Percentiles rank a stretch among this genome's conserved stretches.
Evolutionary conservation across 92 coral and sea anemone genomes (phyloP).

Genomic region (Chrysogorgia sp.): DNA sequence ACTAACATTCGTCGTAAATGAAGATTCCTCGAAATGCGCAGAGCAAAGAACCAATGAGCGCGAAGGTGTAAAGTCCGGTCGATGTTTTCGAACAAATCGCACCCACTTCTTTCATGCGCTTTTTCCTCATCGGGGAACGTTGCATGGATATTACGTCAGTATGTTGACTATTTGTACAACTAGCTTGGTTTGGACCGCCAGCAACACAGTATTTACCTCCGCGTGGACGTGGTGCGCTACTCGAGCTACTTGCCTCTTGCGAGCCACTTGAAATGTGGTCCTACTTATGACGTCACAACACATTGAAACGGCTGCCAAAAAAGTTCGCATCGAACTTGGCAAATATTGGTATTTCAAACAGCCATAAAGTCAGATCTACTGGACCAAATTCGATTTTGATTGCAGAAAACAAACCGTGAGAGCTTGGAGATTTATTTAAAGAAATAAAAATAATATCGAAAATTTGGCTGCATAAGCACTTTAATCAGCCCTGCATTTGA

Average conservation of each 20-base stretch:
- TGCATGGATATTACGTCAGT: constrained; percentile 21
- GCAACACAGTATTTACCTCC: constrained; percentile 12
- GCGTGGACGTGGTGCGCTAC: not conserved
- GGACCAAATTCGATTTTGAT: too few relatives aligned
- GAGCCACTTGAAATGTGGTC: not conserved
- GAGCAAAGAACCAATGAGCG: not conserved
- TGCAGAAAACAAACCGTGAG: too few relatives aligned
- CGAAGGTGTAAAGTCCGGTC: constrained; percentile 6
- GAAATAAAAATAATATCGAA: too few relatives aligned
- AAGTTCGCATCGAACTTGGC: too few relatives aligned
- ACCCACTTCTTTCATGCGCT: constrained; percentile 16
- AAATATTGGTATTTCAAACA: too few relatives aligned
- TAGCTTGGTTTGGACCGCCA: constrained; percentile 26
- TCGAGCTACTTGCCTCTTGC: not conserved
- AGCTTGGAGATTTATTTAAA: too few relatives aligned
- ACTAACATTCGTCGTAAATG: not conserved
- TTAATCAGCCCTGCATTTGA: too few relatives aligned
- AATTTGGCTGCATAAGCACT: too few relatives aligned
- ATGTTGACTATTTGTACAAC: constrained; percentile 10
- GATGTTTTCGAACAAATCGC: constrained; percentile 15
- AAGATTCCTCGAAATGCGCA: not conserved
- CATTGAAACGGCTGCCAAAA: too few relatives aligned
- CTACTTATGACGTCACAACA: too few relatives aligned
- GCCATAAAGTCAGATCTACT: too few relatives aligned
- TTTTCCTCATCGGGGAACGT: constrained; percentile 10